phyloP scores from a whole-genome alignment of 2,113 vertebrate species.

The Neodon shergylaensis region DNA sequence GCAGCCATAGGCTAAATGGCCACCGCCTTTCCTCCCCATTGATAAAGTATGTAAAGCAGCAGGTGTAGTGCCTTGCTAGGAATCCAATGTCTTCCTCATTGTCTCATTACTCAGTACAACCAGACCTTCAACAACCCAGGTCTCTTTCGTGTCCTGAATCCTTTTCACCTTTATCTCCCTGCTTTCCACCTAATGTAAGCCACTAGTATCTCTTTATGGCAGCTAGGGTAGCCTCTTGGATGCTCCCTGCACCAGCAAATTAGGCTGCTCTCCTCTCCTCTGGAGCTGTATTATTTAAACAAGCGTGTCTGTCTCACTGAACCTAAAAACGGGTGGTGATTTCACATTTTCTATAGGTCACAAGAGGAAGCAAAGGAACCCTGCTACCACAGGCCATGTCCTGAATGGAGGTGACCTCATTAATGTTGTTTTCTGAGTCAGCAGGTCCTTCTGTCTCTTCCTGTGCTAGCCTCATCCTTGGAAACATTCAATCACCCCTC shows the following conservation, averaged over 20 bases:
- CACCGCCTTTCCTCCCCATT: background rate
- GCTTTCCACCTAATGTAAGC: background rate
- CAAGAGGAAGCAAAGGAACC: background rate
- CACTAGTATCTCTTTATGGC: background rate
- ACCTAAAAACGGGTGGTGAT: background rate
- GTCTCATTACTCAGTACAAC: background rate
- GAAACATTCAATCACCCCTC: background rate
- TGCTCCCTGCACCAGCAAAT: background rate
- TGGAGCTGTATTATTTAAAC: background rate
- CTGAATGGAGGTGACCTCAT: background rate
- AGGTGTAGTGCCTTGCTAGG: background rate
- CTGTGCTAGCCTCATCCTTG: background rate
- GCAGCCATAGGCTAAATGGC: background rate
- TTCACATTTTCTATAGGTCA: background rate
- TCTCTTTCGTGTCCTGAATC: background rate
- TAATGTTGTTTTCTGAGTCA: background rate
- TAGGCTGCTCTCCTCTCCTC: background rate
- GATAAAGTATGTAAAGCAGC: background rate
- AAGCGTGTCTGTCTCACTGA: background rate
- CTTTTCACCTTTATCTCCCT: background rate
- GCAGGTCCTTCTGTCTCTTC: background rate
- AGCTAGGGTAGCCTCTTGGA: background rate
- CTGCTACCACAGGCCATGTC: background rate
- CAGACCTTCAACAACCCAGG: background rate
- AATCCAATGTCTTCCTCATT: background rate